Evolutionary conservation across 2,797 vertebrate genomes (phyloP).

Genomic region (Diglossa cyanea): DNA sequence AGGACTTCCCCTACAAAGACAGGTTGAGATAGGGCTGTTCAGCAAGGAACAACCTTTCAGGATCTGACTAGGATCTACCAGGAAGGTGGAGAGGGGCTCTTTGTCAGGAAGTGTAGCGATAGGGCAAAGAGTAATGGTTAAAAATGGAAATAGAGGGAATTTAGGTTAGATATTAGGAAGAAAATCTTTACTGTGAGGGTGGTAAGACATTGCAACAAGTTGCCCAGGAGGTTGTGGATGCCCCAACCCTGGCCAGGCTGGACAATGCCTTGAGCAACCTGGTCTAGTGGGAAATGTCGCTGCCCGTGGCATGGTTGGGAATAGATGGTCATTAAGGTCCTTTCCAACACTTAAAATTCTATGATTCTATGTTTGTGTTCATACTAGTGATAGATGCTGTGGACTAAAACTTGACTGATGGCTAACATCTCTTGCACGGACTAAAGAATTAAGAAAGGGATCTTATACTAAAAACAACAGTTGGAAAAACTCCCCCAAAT

Average conservation of each 20-base stretch:
- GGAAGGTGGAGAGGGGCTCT: not conserved
- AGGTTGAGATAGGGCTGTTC: not conserved
- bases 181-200: not conserved
- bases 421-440: not conserved
- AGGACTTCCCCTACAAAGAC: not conserved
- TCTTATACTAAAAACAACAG: not conserved
- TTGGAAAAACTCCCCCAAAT: not conserved
- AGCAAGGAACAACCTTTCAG: not conserved
- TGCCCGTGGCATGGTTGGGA: not conserved
- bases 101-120: not conserved
- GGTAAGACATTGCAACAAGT: not conserved
- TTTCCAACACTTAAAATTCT: not conserved
- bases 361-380: not conserved
- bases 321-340: not conserved
- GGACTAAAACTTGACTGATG: not conserved
- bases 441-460: not conserved
- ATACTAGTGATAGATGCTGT: not conserved
- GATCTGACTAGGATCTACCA: accelerated
- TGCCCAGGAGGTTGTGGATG: not conserved
- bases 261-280: not conserved
- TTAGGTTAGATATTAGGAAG: not conserved
- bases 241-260: not conserved
- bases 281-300: not conserved
- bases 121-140: not conserved
- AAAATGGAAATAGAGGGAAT: not conserved